phyloP scores from a whole-genome alignment of 2,797 vertebrate genomes.

The Phylloscopus collybita region DNA sequence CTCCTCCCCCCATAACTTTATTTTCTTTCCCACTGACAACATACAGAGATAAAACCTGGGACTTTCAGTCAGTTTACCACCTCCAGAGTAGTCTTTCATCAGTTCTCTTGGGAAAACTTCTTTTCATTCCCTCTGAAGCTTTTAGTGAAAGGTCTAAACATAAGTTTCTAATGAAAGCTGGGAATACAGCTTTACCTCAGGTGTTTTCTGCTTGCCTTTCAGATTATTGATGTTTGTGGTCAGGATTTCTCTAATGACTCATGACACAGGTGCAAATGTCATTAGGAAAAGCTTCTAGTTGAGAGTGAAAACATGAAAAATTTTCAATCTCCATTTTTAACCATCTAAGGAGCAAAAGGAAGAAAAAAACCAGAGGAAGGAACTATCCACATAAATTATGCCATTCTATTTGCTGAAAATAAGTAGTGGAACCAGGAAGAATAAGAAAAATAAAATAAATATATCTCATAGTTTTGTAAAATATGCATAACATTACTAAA shows the following conservation, averaged over 20 bases:
- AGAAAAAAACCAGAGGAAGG: neutral
- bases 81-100: neutral
- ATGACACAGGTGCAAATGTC: neutral
- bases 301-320: neutral
- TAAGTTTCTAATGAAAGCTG: neutral
- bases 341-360: neutral
- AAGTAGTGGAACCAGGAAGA: neutral
- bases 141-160: neutral
- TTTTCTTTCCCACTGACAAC: neutral
- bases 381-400: neutral
- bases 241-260: neutral
- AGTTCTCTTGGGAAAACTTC: neutral
- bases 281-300: neutral
- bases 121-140: neutral
- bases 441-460: neutral
- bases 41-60: neutral
- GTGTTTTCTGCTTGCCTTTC: slow-evolving; percentile 38
- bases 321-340: neutral
- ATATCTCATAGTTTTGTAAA: neutral
- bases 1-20: neutral
- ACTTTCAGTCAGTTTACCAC: neutral
- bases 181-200: neutral
- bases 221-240: slow-evolving; percentile 16
- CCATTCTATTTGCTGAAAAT: neutral
- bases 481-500: neutral